These are phyloP conservation scores for Osmerus mordax DNA, from an alignment of 2,113 vertebrate genomes.

Conservation along the genomic window DNA sequence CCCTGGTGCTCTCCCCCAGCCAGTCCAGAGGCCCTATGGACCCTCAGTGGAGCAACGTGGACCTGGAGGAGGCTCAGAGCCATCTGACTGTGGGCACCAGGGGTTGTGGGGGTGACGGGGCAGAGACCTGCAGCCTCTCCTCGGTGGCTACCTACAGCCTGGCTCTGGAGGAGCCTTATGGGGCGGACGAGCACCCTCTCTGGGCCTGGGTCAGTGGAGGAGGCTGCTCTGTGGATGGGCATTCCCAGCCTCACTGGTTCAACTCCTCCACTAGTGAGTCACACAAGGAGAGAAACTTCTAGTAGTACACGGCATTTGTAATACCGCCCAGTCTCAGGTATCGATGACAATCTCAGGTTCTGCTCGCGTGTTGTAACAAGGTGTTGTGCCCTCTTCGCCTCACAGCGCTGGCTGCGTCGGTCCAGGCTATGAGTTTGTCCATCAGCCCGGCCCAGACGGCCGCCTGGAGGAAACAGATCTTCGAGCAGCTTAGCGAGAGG, in stretches of 20 bases:
- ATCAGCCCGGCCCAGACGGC: constrained; percentile 85
- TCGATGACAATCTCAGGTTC: not conserved
- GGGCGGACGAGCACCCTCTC: constrained; percentile 75
- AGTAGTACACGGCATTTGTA: not conserved
- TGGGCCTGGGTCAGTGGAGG: constrained; percentile 95
- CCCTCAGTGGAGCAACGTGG: constrained; percentile 89
- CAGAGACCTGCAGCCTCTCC: constrained; percentile 77
- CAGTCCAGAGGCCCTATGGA: constrained; percentile 54
- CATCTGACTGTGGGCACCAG: constrained; percentile 43
- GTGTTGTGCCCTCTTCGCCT: not conserved
- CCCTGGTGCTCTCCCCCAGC: constrained; percentile 28
- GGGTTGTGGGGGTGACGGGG: constrained; percentile 45
- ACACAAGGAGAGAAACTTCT: not conserved
- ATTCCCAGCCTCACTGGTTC: constrained; percentile 84
- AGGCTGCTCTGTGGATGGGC: constrained; percentile 82
- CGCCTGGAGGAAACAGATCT: constrained; percentile 90
- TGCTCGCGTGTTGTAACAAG: not conserved
- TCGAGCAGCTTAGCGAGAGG: constrained; percentile 90
- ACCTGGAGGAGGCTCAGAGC: constrained; percentile 81
- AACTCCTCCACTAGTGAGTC: constrained; percentile 73
- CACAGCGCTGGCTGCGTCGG: constrained; percentile 76
- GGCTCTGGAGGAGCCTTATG: constrained; percentile 78
- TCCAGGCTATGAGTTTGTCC: constrained; percentile 82
- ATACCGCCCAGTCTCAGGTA: not conserved
- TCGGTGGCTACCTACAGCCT: constrained; percentile 76